A percentile compares a stretch with the other conserved stretches of the same genome.
Evolutionary conservation across 2,113 vertebrate species (phyloP).

Genomic region (Agapornis roseicollis): DNA sequence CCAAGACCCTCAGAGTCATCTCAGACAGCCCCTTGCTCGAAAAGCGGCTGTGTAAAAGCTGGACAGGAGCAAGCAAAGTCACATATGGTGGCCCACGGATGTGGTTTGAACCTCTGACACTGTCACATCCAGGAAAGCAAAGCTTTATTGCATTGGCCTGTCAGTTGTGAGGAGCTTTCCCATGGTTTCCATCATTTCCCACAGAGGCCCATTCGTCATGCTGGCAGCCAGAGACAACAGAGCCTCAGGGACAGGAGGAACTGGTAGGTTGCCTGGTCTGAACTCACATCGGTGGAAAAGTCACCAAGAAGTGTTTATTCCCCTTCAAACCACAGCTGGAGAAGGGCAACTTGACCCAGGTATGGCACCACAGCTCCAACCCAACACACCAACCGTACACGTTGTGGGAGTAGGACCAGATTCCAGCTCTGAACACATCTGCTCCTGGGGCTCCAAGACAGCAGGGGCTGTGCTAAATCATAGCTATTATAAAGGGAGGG

Average conservation of each 20-base stretch:
- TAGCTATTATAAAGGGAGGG: background rate
- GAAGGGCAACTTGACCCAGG: background rate
- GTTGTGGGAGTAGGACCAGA: background rate
- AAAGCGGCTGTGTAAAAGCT: background rate
- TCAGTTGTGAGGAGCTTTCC: background rate
- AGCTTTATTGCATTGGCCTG: background rate
- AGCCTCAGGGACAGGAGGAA: background rate
- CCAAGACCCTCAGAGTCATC: background rate
- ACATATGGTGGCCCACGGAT: background rate
- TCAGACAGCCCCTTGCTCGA: background rate
- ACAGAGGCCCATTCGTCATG: background rate
- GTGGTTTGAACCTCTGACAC: background rate
- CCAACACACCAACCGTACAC: fast-evolving
- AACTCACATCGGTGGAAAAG: background rate
- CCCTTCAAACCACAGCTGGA: background rate
- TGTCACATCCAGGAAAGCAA: background rate
- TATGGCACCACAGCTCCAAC: background rate
- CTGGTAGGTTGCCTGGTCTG: background rate
- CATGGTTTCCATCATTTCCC: background rate
- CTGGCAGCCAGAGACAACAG: background rate
- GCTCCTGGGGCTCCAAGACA: background rate
- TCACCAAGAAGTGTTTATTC: background rate
- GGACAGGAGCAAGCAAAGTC: background rate
- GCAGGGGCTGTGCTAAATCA: background rate
- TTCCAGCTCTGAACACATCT: background rate